These are phyloP conservation scores for Cancer borealis DNA, from an alignment of 2,888 invertebrate genomes.

Conservation along the genomic window DNA sequence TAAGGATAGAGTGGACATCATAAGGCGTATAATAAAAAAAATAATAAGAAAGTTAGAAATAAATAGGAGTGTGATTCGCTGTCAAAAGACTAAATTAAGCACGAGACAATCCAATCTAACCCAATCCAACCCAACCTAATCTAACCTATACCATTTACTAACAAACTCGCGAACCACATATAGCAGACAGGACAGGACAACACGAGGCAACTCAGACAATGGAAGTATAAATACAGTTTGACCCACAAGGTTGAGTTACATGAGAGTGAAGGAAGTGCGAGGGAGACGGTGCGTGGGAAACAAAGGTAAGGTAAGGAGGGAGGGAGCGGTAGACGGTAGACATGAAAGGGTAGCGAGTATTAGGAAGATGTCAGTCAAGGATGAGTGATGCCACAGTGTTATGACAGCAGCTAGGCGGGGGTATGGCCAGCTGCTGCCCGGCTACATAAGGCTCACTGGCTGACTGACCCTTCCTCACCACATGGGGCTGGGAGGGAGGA, in stretches of 20 bases:
- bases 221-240: neutral
- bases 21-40: too few relatives aligned
- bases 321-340: neutral
- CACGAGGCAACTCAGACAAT: too few relatives aligned
- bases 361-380: conserved; percentile 37
- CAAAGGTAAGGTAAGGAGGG: neutral
- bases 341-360: neutral
- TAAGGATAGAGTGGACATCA: too few relatives aligned
- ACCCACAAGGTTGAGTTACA: neutral
- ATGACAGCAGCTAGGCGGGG: conserved; percentile 38
- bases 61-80: too few relatives aligned
- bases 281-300: conserved; percentile 8
- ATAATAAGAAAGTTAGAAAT: too few relatives aligned
- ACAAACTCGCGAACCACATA: too few relatives aligned
- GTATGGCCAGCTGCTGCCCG: conserved; percentile 15
- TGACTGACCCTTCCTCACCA: neutral
- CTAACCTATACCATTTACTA: too few relatives aligned
- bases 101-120: too few relatives aligned
- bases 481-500: neutral
- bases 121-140: too few relatives aligned
- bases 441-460: neutral
- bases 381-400: conserved; percentile 3
- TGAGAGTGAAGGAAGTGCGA: neutral
- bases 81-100: too few relatives aligned
- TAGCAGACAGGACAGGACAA: too few relatives aligned